These are phyloP conservation scores for Dimorphilus gyrociliatus DNA, from an alignment of 2,888 invertebrate species.

Conservation along the genomic window DNA sequence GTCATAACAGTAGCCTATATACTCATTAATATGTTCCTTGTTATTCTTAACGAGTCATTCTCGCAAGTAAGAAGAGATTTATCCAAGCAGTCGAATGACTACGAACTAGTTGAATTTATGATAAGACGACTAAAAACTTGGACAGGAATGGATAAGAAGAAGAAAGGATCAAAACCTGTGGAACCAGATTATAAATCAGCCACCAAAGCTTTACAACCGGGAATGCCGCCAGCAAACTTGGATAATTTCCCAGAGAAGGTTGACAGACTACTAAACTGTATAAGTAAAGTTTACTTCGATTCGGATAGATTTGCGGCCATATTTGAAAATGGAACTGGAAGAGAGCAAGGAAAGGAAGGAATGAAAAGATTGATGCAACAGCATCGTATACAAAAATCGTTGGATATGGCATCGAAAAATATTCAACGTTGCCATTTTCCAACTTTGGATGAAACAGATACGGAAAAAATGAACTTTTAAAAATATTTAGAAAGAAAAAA, in stretches of 20 bases:
- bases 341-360: constrained; percentile 10
- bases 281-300: constrained; percentile 32
- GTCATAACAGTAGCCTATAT: constrained; percentile 23
- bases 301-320: constrained; percentile 16
- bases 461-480: too few species aligned
- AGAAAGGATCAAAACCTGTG: too few species aligned
- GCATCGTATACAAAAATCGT: too few species aligned
- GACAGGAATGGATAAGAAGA: too few species aligned
- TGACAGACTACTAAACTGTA: constrained; percentile 28
- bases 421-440: too few species aligned
- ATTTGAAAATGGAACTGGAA: constrained; percentile 9
- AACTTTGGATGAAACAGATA: too few species aligned
- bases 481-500: too few species aligned
- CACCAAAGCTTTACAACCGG: too few species aligned
- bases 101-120: constrained; percentile 31
- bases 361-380: constrained; percentile 43
- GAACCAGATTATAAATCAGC: too few species aligned
- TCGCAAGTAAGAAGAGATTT: constrained; percentile 21
- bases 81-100: constrained; percentile 23
- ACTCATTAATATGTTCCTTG: constrained; percentile 31
- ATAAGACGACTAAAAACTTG: constrained; percentile 16
- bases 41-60: constrained; percentile 32
- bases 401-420: too few species aligned
- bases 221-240: too few species aligned
- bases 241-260: constrained; percentile 32